Evolutionary conservation across 2,888 invertebrate species (phyloP).

Genomic region (Eledone cirrhosa): DNA sequence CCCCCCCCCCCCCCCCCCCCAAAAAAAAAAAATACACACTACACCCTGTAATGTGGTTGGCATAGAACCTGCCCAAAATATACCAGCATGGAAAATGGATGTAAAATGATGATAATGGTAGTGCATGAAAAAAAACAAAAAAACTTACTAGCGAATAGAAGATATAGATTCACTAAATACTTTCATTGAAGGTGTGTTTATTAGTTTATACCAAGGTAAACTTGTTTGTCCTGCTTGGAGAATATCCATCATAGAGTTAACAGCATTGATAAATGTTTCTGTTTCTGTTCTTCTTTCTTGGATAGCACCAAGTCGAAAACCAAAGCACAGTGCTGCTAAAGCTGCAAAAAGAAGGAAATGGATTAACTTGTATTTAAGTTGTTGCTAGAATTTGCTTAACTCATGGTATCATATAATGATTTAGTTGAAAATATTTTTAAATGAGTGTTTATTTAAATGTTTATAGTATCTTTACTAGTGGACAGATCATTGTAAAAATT

Average conservation of each 20-base stretch:
- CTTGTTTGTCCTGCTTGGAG: constrained; percentile 58
- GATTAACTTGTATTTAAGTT: too few species aligned
- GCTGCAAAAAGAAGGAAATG: constrained; percentile 44
- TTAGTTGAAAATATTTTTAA: too few species aligned
- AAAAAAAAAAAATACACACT: too few species aligned
- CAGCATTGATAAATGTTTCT: constrained; percentile 53
- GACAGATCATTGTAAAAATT: too few species aligned
- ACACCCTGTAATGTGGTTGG: too few species aligned
- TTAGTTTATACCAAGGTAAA: constrained; percentile 57
- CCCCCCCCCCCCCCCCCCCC: too few species aligned
- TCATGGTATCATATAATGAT: too few species aligned
- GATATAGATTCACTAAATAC: constrained; percentile 42
- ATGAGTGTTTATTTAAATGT: too few species aligned
- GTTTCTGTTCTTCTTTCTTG: constrained; percentile 44
- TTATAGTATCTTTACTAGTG: too few species aligned
- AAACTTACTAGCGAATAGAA: constrained; percentile 40
- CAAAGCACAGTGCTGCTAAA: constrained; percentile 61
- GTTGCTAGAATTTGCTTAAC: too few species aligned
- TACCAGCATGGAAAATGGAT: too few species aligned
- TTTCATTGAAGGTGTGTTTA: constrained; percentile 44
- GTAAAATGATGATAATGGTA: too few species aligned
- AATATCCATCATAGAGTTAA: constrained; percentile 55
- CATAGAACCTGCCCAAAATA: neutral
- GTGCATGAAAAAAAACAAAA: neutral
- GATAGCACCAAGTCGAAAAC: constrained; percentile 61